phyloP scores from a whole-genome alignment of 2,888 invertebrate genomes.

The Hypercompe scribonia region DNA sequence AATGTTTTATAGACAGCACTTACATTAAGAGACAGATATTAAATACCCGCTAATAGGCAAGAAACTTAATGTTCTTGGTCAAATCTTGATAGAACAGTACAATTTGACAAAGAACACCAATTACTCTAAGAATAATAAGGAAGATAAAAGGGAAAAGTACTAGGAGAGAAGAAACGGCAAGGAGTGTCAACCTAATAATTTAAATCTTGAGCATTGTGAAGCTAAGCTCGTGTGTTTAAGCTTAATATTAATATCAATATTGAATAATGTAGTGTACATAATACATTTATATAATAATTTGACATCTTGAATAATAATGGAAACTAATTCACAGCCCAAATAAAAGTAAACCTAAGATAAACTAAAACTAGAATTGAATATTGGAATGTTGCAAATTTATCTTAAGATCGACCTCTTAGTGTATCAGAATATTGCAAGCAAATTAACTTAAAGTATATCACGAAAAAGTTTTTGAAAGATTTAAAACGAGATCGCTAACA shows the following conservation, averaged over 20 bases:
- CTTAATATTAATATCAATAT: slow-evolving; percentile 71
- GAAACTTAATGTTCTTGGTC: slow-evolving; percentile 35
- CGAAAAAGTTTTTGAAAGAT: background rate
- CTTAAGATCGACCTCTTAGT: slow-evolving; percentile 24
- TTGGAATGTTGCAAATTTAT: slow-evolving; percentile 24
- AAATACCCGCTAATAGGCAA: slow-evolving; percentile 52
- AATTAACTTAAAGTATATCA: background rate
- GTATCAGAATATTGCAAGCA: slow-evolving; percentile 4
- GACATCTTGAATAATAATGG: slow-evolving; percentile 51
- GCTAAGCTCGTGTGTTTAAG: slow-evolving; percentile 79
- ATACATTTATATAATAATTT: slow-evolving; percentile 52
- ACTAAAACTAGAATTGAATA: slow-evolving; percentile 23
- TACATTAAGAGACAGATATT: slow-evolving; percentile 55
- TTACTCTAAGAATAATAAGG: slow-evolving; percentile 30
- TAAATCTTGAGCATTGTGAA: slow-evolving; percentile 73
- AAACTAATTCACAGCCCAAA: slow-evolving; percentile 61
- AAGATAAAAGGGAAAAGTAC: slow-evolving; percentile 47
- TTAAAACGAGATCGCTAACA: background rate
- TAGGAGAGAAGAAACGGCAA: slow-evolving; percentile 57
- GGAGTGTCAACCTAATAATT: slow-evolving; percentile 57
- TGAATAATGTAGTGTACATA: slow-evolving; percentile 49
- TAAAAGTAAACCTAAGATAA: slow-evolving; percentile 46
- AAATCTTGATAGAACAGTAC: slow-evolving; percentile 8
- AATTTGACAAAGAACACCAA: slow-evolving; percentile 37
- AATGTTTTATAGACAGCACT: slow-evolving; percentile 78